These are phyloP conservation scores for Stichopus horrens DNA, from an alignment of 53 echinoderm and acorn worm species.

Conservation along the genomic window DNA sequence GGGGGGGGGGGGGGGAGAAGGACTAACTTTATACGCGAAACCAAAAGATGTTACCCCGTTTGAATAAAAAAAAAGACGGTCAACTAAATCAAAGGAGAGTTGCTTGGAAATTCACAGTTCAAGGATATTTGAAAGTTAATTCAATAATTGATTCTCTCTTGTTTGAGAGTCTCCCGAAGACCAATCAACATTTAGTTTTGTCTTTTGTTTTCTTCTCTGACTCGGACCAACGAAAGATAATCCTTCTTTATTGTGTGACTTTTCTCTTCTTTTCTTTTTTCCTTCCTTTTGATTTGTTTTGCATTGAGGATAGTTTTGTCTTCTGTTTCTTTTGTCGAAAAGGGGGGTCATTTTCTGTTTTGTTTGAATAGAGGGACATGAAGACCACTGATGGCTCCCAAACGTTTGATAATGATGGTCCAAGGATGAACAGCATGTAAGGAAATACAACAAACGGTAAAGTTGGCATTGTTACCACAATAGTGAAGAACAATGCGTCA, in stretches of 20 bases:
- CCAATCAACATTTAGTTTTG: background rate
- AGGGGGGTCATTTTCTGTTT: background rate
- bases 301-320: too few relatives aligned
- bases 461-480: too few relatives aligned
- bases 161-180: background rate
- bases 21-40: background rate
- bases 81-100: too few relatives aligned
- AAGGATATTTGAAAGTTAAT: constrained; percentile 22
- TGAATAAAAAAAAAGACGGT: too few relatives aligned
- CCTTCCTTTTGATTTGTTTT: too few relatives aligned
- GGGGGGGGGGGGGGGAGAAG: background rate
- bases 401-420: background rate
- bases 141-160: constrained; percentile 16
- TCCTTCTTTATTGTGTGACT: background rate
- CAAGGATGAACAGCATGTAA: background rate
- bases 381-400: background rate
- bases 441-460: too few relatives aligned
- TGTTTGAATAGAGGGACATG: background rate
- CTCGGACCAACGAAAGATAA: background rate
- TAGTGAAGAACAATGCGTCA: too few relatives aligned
- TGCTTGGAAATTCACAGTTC: background rate
- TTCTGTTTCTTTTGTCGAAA: background rate
- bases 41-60: background rate
- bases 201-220: background rate
- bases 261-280: background rate